Evolutionary conservation across 2,797 vertebrate genomes (phyloP), one percentile per base, ranked within the genome.

Genomic region (Argya squamiceps): DNA sequence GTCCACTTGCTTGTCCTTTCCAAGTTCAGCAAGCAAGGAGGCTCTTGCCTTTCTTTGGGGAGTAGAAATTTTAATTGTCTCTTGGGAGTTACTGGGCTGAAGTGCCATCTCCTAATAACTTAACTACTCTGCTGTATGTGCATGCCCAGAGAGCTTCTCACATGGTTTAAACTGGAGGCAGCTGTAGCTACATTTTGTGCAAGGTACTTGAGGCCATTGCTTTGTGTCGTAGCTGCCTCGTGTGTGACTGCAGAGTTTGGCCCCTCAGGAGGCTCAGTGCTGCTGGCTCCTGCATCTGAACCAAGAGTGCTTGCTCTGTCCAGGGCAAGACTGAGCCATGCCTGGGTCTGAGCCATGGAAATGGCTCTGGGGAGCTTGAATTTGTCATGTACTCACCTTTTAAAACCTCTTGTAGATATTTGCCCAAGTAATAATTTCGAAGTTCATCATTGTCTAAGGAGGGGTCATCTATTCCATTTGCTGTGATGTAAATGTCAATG

Each of bases 401-500:
- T 64, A 99, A 98, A 20, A 98, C 98, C 85, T 99, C 99, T 95
- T 99, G 98, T 77, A 99, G 26, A 10, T 99, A 99, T 80, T 97
- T 98, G 95, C 96, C 98, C 75, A 99, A 76, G 95, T 99, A 99
- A 80, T 98, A 98, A 88, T 98, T 98, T 55, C 99, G 98, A 68
- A 99, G 97, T 78, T 95, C 97, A 81, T 99, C 99, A 0, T 99
- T 97, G 37, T 98, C 92, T 46, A 97, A 92, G 52, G 98, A 98
- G 34, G 96, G 98, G 93, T 99, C 99, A 26, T 99, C 99, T 44
- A 99, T 96, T 84, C 99, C 99, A 2, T 97, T 99, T 37, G 98
- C 99, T 6, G 99, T 99, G 95, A 99, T 90, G 21, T 99, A 98
- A 77, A 99, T 96, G 17, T 99, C 98, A 3, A 97, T 71, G 67